Evolutionary conservation across 2,797 vertebrate genomes (phyloP).

Genomic region (Taenioides sp.): DNA sequence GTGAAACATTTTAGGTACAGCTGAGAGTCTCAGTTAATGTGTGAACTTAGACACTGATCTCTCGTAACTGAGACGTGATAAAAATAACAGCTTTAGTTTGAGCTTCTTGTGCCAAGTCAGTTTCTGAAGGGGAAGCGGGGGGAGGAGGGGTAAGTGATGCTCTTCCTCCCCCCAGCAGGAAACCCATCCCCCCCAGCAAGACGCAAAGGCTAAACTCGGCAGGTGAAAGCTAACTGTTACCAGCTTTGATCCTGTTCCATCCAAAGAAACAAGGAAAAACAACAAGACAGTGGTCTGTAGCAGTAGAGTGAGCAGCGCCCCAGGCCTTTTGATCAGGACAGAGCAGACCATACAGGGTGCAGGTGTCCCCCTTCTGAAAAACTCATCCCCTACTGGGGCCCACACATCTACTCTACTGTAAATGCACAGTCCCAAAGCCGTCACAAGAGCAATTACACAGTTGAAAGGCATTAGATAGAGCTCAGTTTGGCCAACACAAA

Average conservation of each 20-base stretch:
- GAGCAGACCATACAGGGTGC: slow-evolving; percentile 59
- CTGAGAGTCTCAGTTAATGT: slow-evolving; percentile 64
- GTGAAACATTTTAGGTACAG: slow-evolving; percentile 70
- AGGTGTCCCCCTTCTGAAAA: slow-evolving; percentile 69
- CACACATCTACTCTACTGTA: slow-evolving; percentile 34
- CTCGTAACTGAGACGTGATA: slow-evolving; percentile 77
- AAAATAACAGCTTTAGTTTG: slow-evolving; percentile 69
- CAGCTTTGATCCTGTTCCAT: slow-evolving; percentile 82
- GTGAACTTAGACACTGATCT: slow-evolving; percentile 66
- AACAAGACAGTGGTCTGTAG: slow-evolving; percentile 64
- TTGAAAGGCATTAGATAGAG: slow-evolving; percentile 39
- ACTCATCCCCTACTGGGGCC: slow-evolving; percentile 50
- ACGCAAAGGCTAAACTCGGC: slow-evolving; percentile 76
- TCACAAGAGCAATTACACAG: slow-evolving; percentile 30
- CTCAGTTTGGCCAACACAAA: neutral
- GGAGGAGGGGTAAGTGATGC: slow-evolving; percentile 36
- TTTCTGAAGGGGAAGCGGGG: slow-evolving; percentile 62
- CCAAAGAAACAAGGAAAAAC: slow-evolving; percentile 69
- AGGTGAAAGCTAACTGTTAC: slow-evolving; percentile 84
- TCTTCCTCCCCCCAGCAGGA: slow-evolving; percentile 78
- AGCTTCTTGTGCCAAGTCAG: slow-evolving; percentile 64
- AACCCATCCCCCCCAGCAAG: slow-evolving; percentile 69
- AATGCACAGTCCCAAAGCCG: slow-evolving; percentile 36
- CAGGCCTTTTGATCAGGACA: slow-evolving; percentile 81
- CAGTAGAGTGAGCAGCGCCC: slow-evolving; percentile 71